A percentile compares a stretch with the other conserved stretches of the same genome.
phyloP scores from a whole-genome alignment of 2,888 invertebrate species.

The Plebejus argus region DNA sequence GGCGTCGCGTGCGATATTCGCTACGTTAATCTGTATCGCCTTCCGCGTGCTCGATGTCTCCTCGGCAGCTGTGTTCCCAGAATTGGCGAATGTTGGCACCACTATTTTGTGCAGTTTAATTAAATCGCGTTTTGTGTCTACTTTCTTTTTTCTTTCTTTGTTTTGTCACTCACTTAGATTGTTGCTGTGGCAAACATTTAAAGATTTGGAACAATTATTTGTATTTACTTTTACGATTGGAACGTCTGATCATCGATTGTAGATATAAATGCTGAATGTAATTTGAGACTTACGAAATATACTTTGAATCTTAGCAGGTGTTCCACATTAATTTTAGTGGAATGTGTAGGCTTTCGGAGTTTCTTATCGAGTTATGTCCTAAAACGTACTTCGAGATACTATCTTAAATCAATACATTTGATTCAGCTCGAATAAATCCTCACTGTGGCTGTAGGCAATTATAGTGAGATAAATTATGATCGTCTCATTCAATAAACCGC shows the following conservation, averaged over 20 bases:
- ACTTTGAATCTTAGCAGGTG: background rate
- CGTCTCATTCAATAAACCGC: constrained; percentile 22
- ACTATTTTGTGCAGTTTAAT: constrained; percentile 22
- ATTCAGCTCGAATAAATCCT: background rate
- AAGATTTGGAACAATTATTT: background rate
- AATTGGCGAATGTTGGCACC: constrained; percentile 28
- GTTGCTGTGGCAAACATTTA: background rate
- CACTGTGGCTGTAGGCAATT: background rate
- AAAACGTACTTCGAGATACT: background rate
- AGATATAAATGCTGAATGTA: background rate
- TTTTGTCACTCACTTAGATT: background rate
- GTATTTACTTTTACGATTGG: background rate
- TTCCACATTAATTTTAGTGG: background rate
- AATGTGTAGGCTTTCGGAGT: background rate
- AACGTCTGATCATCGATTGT: background rate
- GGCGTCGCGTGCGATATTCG: constrained; percentile 40
- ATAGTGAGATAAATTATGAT: background rate
- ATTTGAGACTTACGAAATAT: background rate
- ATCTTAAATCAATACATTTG: background rate
- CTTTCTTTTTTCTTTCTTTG: background rate
- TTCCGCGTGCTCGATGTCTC: constrained; percentile 39
- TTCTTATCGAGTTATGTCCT: constrained; percentile 1
- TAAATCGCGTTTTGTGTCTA: background rate
- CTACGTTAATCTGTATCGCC: constrained; percentile 36
- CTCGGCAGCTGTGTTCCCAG: constrained; percentile 28